Evolutionary conservation across 2,113 vertebrate genomes (phyloP).

Genomic region (Machaerirhynchus nigripectus): DNA sequence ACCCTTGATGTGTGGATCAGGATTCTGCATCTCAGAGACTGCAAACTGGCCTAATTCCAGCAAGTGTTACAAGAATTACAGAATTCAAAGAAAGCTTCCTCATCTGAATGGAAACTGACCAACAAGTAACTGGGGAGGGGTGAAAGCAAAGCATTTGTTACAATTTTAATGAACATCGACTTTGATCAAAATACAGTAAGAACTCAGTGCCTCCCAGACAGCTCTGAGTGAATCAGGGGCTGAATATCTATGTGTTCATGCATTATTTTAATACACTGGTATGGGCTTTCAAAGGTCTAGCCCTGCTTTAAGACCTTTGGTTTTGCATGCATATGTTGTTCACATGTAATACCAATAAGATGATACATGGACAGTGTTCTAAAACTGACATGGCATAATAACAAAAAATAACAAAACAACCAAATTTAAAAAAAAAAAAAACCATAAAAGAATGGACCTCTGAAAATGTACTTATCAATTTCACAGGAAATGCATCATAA

Average conservation of each 20-base stretch:
- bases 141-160: not conserved
- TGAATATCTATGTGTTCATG: not conserved
- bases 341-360: not conserved
- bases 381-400: not conserved
- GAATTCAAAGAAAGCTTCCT: not conserved
- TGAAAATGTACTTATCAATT: not conserved
- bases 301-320: not conserved
- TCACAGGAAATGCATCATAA: not conserved
- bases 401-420: not conserved
- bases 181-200: not conserved
- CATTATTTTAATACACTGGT: not conserved
- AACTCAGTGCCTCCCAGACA: not conserved
- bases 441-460: not conserved
- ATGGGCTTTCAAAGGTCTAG: not conserved
- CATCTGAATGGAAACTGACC: not conserved
- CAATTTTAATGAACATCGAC: not conserved
- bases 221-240: not conserved
- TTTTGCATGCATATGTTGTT: not conserved
- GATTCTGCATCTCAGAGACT: not conserved
- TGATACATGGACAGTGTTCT: not conserved
- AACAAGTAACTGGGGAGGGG: not conserved
- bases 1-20: not conserved
- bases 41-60: not conserved
- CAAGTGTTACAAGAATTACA: not conserved
- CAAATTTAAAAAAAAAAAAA: not conserved